A percentile compares a stretch with the other conserved stretches of the same genome.
These are phyloP conservation scores for Podargus strigoides DNA, from an alignment of 2,797 vertebrate species.

Conservation along the genomic window DNA sequence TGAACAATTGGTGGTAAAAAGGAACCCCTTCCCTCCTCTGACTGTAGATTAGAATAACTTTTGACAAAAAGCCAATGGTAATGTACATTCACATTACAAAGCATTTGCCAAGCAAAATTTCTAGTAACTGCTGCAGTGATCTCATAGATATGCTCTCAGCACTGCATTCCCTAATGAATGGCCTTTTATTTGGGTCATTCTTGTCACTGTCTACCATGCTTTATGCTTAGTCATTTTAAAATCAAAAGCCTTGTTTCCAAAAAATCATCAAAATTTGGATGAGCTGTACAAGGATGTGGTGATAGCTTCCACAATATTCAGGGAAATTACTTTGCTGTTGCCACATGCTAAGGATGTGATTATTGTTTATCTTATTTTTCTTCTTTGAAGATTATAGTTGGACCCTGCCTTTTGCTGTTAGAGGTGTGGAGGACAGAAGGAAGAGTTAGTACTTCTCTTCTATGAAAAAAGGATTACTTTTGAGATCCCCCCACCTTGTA, in stretches of 20 bases:
- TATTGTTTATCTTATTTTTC: neutral
- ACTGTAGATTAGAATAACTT: neutral
- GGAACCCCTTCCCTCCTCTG: neutral
- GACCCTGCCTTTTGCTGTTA: neutral
- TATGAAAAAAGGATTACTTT: neutral
- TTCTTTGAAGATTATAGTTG: neutral
- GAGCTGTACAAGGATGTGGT: neutral
- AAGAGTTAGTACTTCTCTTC: neutral
- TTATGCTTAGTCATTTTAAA: neutral
- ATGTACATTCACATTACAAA: neutral
- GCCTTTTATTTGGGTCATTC: neutral
- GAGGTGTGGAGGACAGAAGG: neutral
- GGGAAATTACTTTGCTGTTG: neutral
- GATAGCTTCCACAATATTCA: neutral
- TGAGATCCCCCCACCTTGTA: fast-evolving
- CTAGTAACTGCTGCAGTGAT: neutral
- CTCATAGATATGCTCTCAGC: neutral
- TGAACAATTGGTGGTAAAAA: neutral
- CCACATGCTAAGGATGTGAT: neutral
- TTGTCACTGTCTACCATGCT: neutral
- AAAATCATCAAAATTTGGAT: neutral
- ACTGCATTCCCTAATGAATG: neutral
- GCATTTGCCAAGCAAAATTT: neutral
- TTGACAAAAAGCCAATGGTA: neutral
- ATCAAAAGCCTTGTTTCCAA: neutral